Evolutionary conservation across 2,888 invertebrate genomes (phyloP).

Genomic region (Protonemura montana): DNA sequence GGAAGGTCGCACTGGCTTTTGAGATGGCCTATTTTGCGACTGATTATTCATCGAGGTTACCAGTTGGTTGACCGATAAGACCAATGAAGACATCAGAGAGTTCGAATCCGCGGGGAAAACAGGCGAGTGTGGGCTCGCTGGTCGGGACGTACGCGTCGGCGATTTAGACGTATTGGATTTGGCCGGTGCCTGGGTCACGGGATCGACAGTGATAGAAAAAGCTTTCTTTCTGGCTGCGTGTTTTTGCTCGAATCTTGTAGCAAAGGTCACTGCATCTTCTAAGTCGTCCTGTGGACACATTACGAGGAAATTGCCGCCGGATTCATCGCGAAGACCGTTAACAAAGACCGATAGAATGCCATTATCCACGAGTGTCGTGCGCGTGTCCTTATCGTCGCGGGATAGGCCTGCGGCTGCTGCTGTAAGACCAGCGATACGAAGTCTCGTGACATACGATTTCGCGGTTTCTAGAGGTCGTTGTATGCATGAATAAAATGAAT

Average conservation of each 20-base stretch:
- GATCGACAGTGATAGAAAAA: neutral
- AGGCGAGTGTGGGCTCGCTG: neutral
- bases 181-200: neutral
- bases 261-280: neutral
- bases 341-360: neutral
- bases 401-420: neutral
- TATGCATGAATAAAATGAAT: neutral
- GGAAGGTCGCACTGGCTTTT: no score
- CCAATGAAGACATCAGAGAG: no score
- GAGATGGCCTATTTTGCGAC: no score
- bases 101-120: neutral
- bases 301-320: neutral
- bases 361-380: neutral
- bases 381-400: neutral
- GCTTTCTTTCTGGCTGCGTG: no score
- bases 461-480: neutral
- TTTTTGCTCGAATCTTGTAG: neutral
- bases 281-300: neutral
- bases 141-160: neutral
- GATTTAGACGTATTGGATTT: neutral
- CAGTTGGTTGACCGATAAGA: neutral
- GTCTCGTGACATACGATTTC: neutral
- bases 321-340: neutral
- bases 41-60: neutral
- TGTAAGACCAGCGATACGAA: neutral